Evolutionary conservation across 35 echinoderm and acorn worm genomes (phyloP), one percentile per base, ranked within the genome.

Genomic region (Acanthaster planci): DNA sequence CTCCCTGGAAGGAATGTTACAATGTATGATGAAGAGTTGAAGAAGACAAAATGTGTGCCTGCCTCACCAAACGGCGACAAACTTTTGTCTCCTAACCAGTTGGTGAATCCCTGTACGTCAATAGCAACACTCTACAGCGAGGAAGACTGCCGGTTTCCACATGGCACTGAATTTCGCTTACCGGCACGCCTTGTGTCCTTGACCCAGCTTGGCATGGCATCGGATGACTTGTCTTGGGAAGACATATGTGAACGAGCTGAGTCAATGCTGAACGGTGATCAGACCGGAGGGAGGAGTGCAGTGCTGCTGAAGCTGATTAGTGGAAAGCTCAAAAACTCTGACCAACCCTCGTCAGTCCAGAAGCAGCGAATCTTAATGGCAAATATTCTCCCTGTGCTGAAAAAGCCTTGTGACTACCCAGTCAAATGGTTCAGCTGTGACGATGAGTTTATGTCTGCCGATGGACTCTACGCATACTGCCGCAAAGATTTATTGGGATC

Each of bases 241-340:
- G 85, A 87, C 36, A 54, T 87, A 31, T 78, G 68, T 78, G 85
- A 87, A 18, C 40, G 85, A 87, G 85, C 76, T 1, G 34, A 57
- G 2, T 87, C 85, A 87, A 53, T 78, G 21, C 7, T 7, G 38
- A 0, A 17, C 5, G 35, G 59, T 35, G 53, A 8, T 15, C 18
- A 26, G 5, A 18, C 29, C 23, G 30, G 59, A 15, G 30, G 17
- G 32, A 51, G 55, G 55, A 55, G 51, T 58, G 27, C 51, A 58
- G 29, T 35, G 54, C 39, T 86, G 1, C 21, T 86, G 2, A 67
- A 6, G 38, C 39, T 86, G 27, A 86, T 86, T 8, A 52, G 76
- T 17, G 52, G 30, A n/a, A 18, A 52, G 39, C 40, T 86, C 1
- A 12, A 3, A 8, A 7, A 60, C 1, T 15, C 35, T 6, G 35